These are phyloP conservation scores for Hypolimnas misippus DNA, from an alignment of 2,888 invertebrate species.

Conservation along the genomic window DNA sequence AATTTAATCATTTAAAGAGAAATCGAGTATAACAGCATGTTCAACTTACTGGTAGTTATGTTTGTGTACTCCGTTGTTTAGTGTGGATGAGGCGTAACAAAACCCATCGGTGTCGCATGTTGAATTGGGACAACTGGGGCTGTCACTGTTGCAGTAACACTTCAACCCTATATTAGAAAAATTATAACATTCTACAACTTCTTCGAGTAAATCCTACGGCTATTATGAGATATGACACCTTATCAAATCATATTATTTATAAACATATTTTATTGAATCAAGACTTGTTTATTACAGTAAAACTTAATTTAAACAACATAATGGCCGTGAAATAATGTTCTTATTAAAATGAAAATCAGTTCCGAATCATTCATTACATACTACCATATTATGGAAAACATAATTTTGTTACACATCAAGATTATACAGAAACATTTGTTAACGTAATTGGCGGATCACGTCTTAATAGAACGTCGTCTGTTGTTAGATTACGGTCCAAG, in stretches of 20 bases:
- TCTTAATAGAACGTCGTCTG: background rate
- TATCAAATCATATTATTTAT: background rate
- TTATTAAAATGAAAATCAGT: background rate
- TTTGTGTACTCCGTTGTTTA: slow-evolving; percentile 84
- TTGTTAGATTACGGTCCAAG: background rate
- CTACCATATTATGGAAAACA: background rate
- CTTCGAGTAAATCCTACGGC: background rate
- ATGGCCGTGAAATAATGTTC: background rate
- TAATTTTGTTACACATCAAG: background rate
- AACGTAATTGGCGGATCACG: background rate
- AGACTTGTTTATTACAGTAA: background rate
- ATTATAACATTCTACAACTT: background rate
- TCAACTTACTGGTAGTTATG: slow-evolving; percentile 91
- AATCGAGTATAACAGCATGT: slow-evolving; percentile 9
- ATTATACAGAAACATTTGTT: background rate
- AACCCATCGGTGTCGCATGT: slow-evolving; percentile 95
- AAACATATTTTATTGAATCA: background rate
- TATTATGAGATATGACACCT: too few species aligned
- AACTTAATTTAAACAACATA: background rate
- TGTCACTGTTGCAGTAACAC: slow-evolving; percentile 94
- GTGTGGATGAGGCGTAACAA: slow-evolving; percentile 91
- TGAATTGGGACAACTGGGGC: slow-evolving; percentile 88
- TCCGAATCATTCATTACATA: background rate
- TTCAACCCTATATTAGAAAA: slow-evolving; percentile 72
- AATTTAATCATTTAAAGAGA: slow-evolving; percentile 8